phyloP scores from a whole-genome alignment of 2,888 invertebrate genomes.

The Nomada flava region DNA sequence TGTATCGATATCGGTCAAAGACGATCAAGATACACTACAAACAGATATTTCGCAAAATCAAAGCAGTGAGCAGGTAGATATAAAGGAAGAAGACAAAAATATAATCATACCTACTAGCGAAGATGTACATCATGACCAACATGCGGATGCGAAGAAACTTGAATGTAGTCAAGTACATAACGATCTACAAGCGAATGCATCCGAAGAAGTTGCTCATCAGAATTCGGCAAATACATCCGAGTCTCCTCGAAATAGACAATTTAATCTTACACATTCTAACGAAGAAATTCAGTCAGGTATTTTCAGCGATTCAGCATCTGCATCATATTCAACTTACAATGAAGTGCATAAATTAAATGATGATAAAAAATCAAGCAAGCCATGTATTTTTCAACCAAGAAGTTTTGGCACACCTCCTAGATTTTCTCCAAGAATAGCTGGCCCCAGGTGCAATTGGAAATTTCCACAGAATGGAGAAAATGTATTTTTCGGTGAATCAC shows the following conservation, averaged over 20 bases:
- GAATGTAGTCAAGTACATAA: slow-evolving; percentile 25
- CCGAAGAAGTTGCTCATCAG: slow-evolving; percentile 7
- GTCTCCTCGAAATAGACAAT: neutral
- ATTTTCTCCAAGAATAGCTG: slow-evolving; percentile 27
- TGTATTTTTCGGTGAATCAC: slow-evolving; percentile 38
- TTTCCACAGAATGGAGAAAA: slow-evolving; percentile 47
- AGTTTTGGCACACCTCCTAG: slow-evolving; percentile 28
- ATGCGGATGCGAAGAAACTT: slow-evolving; percentile 5
- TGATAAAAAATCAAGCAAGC: slow-evolving; percentile 18
- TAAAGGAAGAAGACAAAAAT: neutral
- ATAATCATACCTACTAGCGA: neutral
- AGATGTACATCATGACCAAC: slow-evolving; percentile 5
- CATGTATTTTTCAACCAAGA: slow-evolving; percentile 31
- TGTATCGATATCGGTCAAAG: neutral
- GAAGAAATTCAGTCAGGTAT: slow-evolving; percentile 28
- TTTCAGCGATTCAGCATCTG: slow-evolving; percentile 12
- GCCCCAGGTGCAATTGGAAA: slow-evolving; percentile 34
- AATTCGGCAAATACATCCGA: neutral
- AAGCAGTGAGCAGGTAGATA: neutral
- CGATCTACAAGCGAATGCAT: neutral
- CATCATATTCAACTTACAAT: slow-evolving; percentile 20
- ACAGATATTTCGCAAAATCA: slow-evolving; percentile 19
- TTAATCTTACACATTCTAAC: neutral
- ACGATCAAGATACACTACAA: neutral
- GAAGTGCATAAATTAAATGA: slow-evolving; percentile 29